These are phyloP conservation scores for Tupaia tana DNA, from an alignment of 2,113 vertebrate species.

Conservation along the genomic window DNA sequence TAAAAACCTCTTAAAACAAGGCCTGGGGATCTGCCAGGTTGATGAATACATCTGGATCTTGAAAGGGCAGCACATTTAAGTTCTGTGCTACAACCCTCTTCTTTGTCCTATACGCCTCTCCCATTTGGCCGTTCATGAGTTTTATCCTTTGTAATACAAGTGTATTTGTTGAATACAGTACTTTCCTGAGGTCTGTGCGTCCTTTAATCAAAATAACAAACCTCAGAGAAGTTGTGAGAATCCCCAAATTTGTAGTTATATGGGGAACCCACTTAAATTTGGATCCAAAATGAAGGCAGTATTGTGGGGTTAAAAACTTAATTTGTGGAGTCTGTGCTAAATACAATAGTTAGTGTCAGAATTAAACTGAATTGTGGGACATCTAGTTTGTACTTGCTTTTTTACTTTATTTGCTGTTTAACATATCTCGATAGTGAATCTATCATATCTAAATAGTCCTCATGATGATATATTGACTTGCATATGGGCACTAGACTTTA, in stretches of 20 bases:
- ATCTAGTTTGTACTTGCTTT: neutral
- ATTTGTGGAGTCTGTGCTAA: neutral
- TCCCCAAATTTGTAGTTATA: neutral
- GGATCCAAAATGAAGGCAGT: neutral
- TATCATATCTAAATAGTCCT: slow-evolving; percentile 93
- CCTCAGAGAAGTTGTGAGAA: neutral
- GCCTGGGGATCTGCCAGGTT: neutral
- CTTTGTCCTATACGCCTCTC: neutral
- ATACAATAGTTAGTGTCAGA: neutral
- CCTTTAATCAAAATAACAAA: neutral
- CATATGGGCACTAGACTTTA: neutral
- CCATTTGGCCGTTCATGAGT: neutral
- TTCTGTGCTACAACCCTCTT: neutral
- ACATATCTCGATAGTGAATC: slow-evolving; percentile 90
- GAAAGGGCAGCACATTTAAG: neutral
- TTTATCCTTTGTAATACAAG: slow-evolving; percentile 10
- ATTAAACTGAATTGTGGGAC: neutral
- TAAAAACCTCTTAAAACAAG: neutral
- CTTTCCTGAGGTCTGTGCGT: neutral
- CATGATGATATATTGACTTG: slow-evolving; percentile 84
- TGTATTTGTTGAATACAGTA: neutral
- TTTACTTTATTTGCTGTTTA: slow-evolving; percentile 88
- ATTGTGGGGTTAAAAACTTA: neutral
- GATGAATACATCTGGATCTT: neutral
- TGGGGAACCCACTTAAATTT: neutral